Percentiles rank a stretch among this genome's conserved stretches.
Conservation (phyloP, 2,113 vertebrate genomes). For the Atrichornis clamosus region DNA sequence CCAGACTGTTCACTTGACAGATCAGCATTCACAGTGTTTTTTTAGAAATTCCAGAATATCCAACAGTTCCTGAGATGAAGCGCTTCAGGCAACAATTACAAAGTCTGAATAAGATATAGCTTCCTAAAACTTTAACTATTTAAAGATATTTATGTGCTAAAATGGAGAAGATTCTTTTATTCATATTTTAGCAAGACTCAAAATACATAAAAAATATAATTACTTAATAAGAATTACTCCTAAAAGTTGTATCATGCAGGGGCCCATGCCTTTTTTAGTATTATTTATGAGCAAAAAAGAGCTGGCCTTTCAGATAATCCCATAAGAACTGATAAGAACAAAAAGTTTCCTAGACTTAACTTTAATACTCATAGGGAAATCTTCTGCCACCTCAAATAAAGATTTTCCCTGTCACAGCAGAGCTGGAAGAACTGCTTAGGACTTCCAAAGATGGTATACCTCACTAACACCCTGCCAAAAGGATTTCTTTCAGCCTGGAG, state of each 20-base stretch:
- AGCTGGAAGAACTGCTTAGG: neutral
- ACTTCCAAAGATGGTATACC: neutral
- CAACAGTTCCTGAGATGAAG: neutral
- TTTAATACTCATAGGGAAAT: neutral
- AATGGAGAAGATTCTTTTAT: neutral
- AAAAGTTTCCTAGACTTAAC: neutral
- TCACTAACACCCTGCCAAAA: neutral
- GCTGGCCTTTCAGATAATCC: neutral
- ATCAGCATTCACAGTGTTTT: neutral
- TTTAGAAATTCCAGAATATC: neutral
- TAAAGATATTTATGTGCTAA: neutral
- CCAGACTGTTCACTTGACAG: neutral
- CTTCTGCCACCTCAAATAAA: neutral
- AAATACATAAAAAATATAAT: neutral
- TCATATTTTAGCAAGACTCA: neutral
- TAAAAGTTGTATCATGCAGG: neutral
- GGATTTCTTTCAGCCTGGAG: neutral
- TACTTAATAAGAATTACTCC: neutral
- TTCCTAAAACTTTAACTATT: neutral
- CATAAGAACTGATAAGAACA: neutral
- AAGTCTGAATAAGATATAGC: neutral
- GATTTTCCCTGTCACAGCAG: neutral
- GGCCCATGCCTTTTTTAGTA: neutral
- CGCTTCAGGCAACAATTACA: neutral
- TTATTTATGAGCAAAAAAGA: neutral